These are phyloP conservation scores for Noctua fimbriata DNA, from an alignment of 2,888 invertebrate genomes.

Conservation along the genomic window DNA sequence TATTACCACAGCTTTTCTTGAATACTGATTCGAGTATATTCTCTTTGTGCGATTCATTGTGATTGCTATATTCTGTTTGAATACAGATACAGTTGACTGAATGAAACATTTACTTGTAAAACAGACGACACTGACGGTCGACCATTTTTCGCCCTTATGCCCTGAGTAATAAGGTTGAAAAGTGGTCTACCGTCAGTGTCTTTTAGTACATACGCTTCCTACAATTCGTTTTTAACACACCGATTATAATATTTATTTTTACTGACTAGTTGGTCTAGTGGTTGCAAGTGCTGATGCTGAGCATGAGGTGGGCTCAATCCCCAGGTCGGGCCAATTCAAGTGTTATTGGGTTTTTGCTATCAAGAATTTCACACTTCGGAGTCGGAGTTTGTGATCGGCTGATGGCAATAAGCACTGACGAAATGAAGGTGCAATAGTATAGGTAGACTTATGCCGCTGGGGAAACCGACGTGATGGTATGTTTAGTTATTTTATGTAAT, in stretches of 20 bases:
- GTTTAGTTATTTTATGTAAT: not conserved
- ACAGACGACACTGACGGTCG: not conserved
- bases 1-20: slow-evolving; percentile 57
- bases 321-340: not conserved
- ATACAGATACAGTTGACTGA: slow-evolving; percentile 24
- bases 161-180: not conserved
- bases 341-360: not conserved
- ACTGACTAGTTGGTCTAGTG: not conserved
- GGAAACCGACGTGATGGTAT: no score
- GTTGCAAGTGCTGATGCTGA: not conserved
- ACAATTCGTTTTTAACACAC: not conserved
- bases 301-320: not conserved
- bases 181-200: not conserved
- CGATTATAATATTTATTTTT: not conserved
- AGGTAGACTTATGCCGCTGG: not conserved
- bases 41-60: slow-evolving; percentile 45
- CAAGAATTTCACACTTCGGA: not conserved
- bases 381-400: not conserved
- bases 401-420: not conserved
- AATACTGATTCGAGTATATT: slow-evolving; percentile 59
- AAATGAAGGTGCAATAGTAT: not conserved
- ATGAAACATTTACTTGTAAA: not conserved
- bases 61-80: slow-evolving; percentile 39
- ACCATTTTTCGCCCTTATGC: not conserved
- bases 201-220: not conserved